phyloP scores from a whole-genome alignment of 2,888 invertebrate genomes.

The Caenorhabditis panamensis region DNA sequence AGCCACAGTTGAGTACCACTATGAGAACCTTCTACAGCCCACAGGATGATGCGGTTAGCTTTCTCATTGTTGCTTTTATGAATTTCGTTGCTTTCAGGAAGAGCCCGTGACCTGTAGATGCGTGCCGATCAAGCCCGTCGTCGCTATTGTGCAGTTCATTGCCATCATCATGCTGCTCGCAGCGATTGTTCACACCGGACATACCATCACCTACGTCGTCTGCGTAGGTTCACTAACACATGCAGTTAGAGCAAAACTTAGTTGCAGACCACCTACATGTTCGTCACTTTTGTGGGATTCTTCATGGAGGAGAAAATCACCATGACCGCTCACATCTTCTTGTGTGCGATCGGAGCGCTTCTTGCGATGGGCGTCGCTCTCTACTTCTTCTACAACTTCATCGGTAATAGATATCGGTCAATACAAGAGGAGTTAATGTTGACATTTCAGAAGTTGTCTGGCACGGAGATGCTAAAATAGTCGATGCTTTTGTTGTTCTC shows the following conservation, averaged over 20 bases:
- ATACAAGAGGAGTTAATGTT: no score
- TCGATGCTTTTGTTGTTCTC: no score
- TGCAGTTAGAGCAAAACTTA: no score
- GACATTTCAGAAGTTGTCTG: no score
- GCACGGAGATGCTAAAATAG: no score
- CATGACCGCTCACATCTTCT: slow-evolving; percentile 16
- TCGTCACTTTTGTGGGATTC: slow-evolving; percentile 21
- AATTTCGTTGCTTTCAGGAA: not conserved
- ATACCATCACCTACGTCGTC: no score
- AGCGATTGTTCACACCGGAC: not conserved
- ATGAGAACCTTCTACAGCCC: slow-evolving; percentile 3
- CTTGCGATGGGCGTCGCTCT: not conserved
- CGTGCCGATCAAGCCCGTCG: slow-evolving; percentile 4
- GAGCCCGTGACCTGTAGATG: not conserved
- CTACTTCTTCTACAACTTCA: not conserved
- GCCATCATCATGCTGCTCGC: slow-evolving; percentile 9
- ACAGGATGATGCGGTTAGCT: not conserved
- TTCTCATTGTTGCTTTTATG: not conserved
- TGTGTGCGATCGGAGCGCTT: not conserved
- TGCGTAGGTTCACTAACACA: no score
- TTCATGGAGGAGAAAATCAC: slow-evolving; percentile 12
- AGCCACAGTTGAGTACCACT: not conserved
- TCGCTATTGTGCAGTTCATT: slow-evolving; percentile 11
- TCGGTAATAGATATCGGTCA: no score
- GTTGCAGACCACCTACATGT: not conserved